Conservation (phyloP, 2,888 invertebrate species). For the Orchestes rusci region DNA sequence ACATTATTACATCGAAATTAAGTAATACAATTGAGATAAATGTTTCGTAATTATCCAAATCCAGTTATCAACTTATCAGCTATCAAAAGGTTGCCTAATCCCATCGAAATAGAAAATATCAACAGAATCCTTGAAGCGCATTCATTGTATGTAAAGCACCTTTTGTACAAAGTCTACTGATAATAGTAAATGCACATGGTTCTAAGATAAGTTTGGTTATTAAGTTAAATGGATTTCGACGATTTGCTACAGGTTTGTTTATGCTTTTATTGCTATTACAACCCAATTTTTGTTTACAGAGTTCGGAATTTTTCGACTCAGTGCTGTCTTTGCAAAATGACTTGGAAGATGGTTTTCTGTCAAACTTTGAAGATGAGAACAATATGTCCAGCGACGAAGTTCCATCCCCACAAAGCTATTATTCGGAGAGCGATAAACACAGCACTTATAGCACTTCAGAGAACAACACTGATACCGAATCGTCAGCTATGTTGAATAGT, state of each 20-base stretch:
- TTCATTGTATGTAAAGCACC: no score
- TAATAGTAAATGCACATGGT: not conserved
- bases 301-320: slow-evolving; percentile 58
- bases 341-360: slow-evolving; percentile 46
- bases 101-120: no score
- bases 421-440: slow-evolving; percentile 66
- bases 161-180: no score
- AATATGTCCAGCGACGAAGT: slow-evolving; percentile 38
- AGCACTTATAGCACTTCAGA: slow-evolving; percentile 46
- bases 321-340: slow-evolving; percentile 58
- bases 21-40: no score
- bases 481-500: slow-evolving; percentile 29
- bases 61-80: no score
- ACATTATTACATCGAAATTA: no score
- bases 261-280: no score
- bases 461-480: slow-evolving; percentile 30
- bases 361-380: slow-evolving; percentile 36
- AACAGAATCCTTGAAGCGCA: no score
- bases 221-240: not conserved
- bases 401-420: slow-evolving; percentile 40
- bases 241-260: not conserved
- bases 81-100: no score
- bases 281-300: slow-evolving; percentile 34
- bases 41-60: no score
- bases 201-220: not conserved